phyloP scores from a whole-genome alignment of 2,797 vertebrate genomes.

The Zenarchopterus dispar region DNA sequence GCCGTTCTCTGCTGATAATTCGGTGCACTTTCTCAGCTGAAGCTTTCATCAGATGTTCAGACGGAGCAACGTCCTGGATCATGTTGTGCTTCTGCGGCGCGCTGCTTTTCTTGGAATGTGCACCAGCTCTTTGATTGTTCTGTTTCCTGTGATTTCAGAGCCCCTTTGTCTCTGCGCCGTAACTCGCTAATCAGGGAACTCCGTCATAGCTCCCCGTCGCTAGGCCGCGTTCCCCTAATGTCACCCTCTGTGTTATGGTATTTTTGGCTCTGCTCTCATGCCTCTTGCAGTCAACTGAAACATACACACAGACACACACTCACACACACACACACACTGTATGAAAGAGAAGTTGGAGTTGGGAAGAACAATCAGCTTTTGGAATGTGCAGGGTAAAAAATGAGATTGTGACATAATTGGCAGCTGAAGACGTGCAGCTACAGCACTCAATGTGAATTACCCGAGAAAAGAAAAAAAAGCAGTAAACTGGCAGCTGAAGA shows the following conservation, averaged over 20 bases:
- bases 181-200: constrained; percentile 84
- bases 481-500: constrained; percentile 22
- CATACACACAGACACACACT: constrained; percentile 6
- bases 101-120: constrained; percentile 85
- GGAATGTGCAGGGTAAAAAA: constrained; percentile 63
- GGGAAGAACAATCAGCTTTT: constrained; percentile 53
- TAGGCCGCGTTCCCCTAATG: constrained; percentile 60
- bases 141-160: constrained; percentile 82
- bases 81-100: constrained; percentile 66
- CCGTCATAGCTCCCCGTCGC: constrained; percentile 72
- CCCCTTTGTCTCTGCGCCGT: constrained; percentile 79
- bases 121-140: constrained; percentile 80
- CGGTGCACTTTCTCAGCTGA: constrained; percentile 33
- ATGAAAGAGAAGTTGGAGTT: constrained; percentile 38
- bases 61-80: constrained; percentile 65
- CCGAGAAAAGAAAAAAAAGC: not conserved
- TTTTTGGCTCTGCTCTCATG: constrained; percentile 78
- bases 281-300: constrained; percentile 46
- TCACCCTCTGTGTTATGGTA: constrained; percentile 71
- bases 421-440: constrained; percentile 16
- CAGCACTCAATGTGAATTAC: constrained; percentile 16
- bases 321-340: constrained; percentile 13
- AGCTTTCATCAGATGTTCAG: constrained; percentile 68
- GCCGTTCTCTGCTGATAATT: constrained; percentile 39
- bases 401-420: constrained; percentile 43